Conservation (phyloP, 53 echinoderm and acorn worm genomes). For the Arbacia lixula region DNA sequence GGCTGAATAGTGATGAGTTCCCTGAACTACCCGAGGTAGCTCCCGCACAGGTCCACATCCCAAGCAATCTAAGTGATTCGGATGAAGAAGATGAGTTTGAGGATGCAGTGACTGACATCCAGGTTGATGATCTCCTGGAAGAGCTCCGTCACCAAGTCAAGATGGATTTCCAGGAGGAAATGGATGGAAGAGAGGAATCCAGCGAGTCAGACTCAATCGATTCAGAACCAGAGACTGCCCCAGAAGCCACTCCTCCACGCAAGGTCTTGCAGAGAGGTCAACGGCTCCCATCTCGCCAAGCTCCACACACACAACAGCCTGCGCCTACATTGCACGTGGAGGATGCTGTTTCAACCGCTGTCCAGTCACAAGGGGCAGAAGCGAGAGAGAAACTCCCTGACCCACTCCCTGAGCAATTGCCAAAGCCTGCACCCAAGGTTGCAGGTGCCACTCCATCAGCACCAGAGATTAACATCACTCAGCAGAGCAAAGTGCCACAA, state of each 20-base stretch:
- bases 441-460: background rate
- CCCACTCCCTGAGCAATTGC: background rate
- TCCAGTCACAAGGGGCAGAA: background rate
- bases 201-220: slow-evolving; percentile 8
- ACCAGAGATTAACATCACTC: background rate
- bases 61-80: slow-evolving; percentile 68
- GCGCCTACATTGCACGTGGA: background rate
- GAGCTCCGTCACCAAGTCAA: slow-evolving; percentile 84
- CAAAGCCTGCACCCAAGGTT: background rate
- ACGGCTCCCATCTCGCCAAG: background rate
- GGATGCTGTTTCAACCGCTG: background rate
- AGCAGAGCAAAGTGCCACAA: background rate
- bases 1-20: slow-evolving; percentile 79
- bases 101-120: slow-evolving; percentile 37
- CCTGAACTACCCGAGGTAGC: slow-evolving; percentile 62
- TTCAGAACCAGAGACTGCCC: slow-evolving; percentile 34
- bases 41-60: slow-evolving; percentile 11
- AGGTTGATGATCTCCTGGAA: slow-evolving; percentile 84
- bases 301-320: background rate
- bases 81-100: slow-evolving; percentile 74
- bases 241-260: slow-evolving; percentile 50
- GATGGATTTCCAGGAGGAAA: slow-evolving; percentile 47
- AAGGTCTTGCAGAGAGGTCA: slow-evolving; percentile 12
- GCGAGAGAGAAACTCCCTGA: background rate
- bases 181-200: slow-evolving; percentile 20